These are phyloP conservation scores for Macaria notata DNA, from an alignment of 2,888 invertebrate genomes.

Conservation along the genomic window DNA sequence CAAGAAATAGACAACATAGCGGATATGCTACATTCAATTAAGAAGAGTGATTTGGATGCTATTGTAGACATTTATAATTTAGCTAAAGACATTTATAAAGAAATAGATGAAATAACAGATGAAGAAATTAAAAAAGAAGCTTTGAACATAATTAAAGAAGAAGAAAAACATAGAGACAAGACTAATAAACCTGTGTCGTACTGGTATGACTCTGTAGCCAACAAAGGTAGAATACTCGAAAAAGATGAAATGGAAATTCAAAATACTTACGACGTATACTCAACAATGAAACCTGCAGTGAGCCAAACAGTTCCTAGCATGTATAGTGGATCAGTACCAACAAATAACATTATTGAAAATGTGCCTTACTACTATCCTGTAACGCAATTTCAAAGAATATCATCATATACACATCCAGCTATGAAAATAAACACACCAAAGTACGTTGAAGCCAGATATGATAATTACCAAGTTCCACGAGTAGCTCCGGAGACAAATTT, in stretches of 20 bases:
- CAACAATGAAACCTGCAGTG: constrained; percentile 23
- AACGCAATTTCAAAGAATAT: constrained; percentile 51
- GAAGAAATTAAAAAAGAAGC: constrained; percentile 39
- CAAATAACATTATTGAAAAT: constrained; percentile 44
- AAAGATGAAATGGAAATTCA: constrained; percentile 36
- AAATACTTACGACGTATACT: constrained; percentile 19
- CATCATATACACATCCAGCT: constrained; percentile 50
- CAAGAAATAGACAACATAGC: constrained; percentile 62
- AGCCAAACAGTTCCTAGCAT: constrained; percentile 30
- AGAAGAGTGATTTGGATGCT: constrained; percentile 70
- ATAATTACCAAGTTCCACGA: too few species aligned
- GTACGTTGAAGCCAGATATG: background rate
- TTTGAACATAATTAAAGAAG: constrained; percentile 20
- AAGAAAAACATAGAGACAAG: constrained; percentile 16
- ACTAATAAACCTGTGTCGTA: constrained; percentile 40
- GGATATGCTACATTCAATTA: constrained; percentile 59
- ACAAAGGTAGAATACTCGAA: constrained; percentile 27
- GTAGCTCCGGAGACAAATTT: constrained; percentile 12
- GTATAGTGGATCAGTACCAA: constrained; percentile 41
- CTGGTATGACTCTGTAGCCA: constrained; percentile 53
- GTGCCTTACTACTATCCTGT: constrained; percentile 60
- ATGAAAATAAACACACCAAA: constrained; percentile 7
- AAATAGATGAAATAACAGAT: constrained; percentile 50
- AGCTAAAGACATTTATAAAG: constrained; percentile 70
- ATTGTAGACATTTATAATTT: constrained; percentile 69